Conservation (phyloP, 2,888 invertebrate species). For the Drosophila barbarae region DNA sequence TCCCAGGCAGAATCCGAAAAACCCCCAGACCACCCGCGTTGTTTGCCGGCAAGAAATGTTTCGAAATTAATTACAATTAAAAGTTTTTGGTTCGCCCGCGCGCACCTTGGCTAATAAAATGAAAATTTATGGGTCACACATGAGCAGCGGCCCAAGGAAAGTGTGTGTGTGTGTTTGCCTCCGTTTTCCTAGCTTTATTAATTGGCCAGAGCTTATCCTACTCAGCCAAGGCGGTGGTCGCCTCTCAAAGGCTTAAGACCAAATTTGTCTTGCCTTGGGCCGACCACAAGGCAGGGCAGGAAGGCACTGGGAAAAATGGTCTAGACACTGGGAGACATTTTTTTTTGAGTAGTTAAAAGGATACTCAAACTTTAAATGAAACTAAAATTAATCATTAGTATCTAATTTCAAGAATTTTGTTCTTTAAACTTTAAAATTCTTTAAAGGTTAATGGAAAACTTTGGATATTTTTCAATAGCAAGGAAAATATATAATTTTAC, state of each 20-base stretch:
- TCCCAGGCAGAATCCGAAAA: conserved; percentile 38
- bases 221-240: conserved; percentile 46
- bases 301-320: neutral
- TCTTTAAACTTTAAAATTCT: too few relatives aligned
- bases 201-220: conserved; percentile 48
- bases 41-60: conserved; percentile 38
- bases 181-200: conserved; percentile 52
- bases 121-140: conserved; percentile 74
- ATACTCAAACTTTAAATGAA: too few relatives aligned
- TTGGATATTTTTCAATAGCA: too few relatives aligned
- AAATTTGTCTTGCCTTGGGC: conserved; percentile 61
- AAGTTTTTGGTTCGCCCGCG: conserved; percentile 40
- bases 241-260: conserved; percentile 35
- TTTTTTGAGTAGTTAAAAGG: neutral
- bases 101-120: conserved; percentile 72
- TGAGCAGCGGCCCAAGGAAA: conserved; percentile 47
- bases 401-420: too few relatives aligned
- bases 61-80: conserved; percentile 73
- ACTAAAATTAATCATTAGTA: too few relatives aligned
- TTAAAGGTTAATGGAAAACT: too few relatives aligned
- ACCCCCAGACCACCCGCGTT: conserved; percentile 25
- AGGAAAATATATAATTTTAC: too few relatives aligned
- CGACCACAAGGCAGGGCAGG: conserved; percentile 55
- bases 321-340: neutral
- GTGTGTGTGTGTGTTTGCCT: conserved; percentile 6